These are phyloP conservation scores for Drosophila arawakana DNA, from an alignment of 1,140 invertebrate species.

Conservation along the genomic window DNA sequence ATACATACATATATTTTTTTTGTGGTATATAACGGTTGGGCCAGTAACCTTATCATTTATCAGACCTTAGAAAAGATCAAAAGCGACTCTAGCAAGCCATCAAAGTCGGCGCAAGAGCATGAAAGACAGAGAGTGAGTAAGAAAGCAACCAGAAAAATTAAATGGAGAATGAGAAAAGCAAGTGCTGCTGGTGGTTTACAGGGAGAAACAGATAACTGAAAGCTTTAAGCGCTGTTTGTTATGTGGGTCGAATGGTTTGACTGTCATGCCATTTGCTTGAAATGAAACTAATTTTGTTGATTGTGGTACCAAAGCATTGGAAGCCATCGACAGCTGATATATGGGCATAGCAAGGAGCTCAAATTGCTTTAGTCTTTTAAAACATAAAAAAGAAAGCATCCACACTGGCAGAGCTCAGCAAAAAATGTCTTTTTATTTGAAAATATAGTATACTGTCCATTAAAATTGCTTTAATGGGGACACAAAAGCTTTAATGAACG, in stretches of 20 bases:
- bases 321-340: conserved; percentile 74
- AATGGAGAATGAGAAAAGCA: conserved; percentile 16
- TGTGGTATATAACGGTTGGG: conserved; percentile 22
- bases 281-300: conserved; percentile 82
- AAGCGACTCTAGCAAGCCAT: conserved; percentile 62
- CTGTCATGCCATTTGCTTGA: conserved; percentile 75
- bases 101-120: conserved; percentile 45
- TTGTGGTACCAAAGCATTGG: conserved; percentile 63
- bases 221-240: conserved; percentile 66
- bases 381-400: not conserved
- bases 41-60: conserved; percentile 72
- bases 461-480: not conserved
- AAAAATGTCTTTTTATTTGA: not conserved
- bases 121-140: no score
- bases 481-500: not conserved
- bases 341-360: conserved; percentile 20
- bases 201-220: conserved; percentile 12
- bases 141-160: conserved; percentile 10
- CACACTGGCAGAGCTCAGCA: not conserved
- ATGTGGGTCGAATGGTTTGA: conserved; percentile 56
- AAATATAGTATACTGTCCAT: not conserved
- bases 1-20: conserved; percentile 39
- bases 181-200: conserved; percentile 9
- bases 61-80: conserved; percentile 69
- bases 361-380: conserved; percentile 23